phyloP scores from a whole-genome alignment of 2,113 vertebrate genomes.

The Chitala chitala region DNA sequence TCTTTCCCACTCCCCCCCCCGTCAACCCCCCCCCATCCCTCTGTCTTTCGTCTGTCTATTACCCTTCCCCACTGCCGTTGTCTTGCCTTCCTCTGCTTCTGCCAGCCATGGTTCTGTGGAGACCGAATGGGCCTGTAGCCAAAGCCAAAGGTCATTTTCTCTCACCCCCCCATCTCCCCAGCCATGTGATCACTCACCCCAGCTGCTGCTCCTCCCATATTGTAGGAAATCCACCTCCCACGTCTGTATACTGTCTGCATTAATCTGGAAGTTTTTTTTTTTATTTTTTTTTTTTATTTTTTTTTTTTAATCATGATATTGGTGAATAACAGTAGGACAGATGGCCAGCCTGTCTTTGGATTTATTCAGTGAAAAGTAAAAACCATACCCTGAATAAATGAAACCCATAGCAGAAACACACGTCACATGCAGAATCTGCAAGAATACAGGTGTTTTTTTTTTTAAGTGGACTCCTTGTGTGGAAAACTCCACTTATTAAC shows the following conservation, averaged over 20 bases:
- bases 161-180: conserved; percentile 25
- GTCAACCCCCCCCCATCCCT: no score
- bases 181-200: not conserved
- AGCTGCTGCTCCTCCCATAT: not conserved
- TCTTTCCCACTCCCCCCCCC: conserved; percentile 36
- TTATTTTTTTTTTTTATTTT: no score
- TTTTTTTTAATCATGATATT: no score
- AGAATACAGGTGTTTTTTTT: not conserved
- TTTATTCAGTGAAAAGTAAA: not conserved
- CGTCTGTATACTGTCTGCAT: conserved; percentile 1
- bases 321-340: not conserved
- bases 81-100: conserved; percentile 34
- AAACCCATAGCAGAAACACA: not conserved
- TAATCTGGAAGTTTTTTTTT: not conserved
- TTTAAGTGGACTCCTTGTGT: not conserved
- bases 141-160: conserved; percentile 18
- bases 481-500: not conserved
- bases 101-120: conserved; percentile 40
- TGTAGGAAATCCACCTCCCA: conserved; percentile 18
- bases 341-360: not conserved
- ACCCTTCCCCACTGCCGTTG: conserved; percentile 14
- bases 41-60: conserved; percentile 30
- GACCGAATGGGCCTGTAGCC: conserved; percentile 31
- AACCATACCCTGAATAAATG: not conserved
- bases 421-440: not conserved